phyloP scores from a whole-genome alignment of 1,140 invertebrate genomes.

The Bombus sylvicola region DNA sequence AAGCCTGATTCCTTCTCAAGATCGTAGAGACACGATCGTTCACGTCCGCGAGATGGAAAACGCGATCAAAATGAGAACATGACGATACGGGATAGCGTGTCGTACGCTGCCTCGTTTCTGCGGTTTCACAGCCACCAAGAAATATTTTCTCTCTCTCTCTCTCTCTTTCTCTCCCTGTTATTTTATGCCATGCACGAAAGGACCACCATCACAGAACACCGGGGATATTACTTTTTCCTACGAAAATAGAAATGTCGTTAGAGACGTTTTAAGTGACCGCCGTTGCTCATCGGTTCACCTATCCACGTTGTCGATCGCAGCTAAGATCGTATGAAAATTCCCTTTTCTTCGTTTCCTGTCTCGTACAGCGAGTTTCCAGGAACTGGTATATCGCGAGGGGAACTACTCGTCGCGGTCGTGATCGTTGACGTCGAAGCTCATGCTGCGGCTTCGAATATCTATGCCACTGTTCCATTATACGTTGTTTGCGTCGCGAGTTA shows the following conservation, averaged over 20 bases:
- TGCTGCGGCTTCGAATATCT: neutral
- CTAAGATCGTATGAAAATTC: neutral
- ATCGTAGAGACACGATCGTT: slow-evolving; percentile 21
- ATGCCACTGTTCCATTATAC: neutral
- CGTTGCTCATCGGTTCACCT: too few species aligned
- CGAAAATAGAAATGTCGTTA: slow-evolving; percentile 9
- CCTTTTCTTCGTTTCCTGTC: neutral
- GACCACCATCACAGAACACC: neutral
- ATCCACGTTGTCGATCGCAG: neutral
- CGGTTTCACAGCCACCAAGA: neutral
- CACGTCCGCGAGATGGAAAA: slow-evolving; percentile 12
- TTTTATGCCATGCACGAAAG: neutral
- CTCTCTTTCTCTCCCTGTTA: neutral
- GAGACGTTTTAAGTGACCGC: slow-evolving; percentile 6
- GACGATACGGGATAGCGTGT: neutral
- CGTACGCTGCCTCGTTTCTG: neutral
- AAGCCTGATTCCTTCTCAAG: slow-evolving; percentile 15
- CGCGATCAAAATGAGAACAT: slow-evolving; percentile 20
- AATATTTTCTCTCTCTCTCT: neutral
- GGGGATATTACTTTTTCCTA: neutral
- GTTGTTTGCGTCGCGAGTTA: neutral
- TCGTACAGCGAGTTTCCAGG: neutral
- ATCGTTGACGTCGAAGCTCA: neutral
- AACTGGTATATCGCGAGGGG: neutral
- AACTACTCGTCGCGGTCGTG: neutral